Base-by-base conservation (phyloP, 2,888 invertebrate species). In the Phymatocera aterrima region DNA sequence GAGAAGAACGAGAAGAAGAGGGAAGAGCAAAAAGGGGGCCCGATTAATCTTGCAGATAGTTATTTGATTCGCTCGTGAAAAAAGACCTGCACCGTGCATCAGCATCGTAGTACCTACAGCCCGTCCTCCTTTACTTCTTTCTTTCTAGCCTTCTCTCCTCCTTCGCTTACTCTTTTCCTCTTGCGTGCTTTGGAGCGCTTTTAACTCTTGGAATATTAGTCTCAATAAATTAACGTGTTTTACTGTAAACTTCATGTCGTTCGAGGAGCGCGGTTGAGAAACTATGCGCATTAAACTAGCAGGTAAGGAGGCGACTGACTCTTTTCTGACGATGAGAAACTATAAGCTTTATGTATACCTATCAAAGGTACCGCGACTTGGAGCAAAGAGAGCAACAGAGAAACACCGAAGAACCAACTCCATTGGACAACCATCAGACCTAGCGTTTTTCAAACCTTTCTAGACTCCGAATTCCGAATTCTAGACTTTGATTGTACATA, bases 181-280 rank as follows among this genome's bases (percentile, higher is more conserved):
- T 15, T 34, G 31, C 43, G 12, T 40, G 5, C 43, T n/a, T n/a
- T n/a, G n/a, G 24, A 8, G 4, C 0, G 0, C n/a, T 43, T 46
- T 12, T 21, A n/a, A 43, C 48, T 48, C 31, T 2, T 43, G 31
- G 31, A 51, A 72, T 77, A 61, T 77, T 77, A 43, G 70, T 78
- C 81, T 81, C 86, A 84, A 86, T 87, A 86, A 86, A 86, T 87
- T 86, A 88, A 86, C 86, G 86, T 85, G 84, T 85, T 87, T 88
- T 88, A 88, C 72, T 51, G 72, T 72, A 72, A 72, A 72, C 12
- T n/a, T 31, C 8, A 51, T 4, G 37, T 64, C 72, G 31, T 10
- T 31, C 34, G 15, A 12, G 15, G 3, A 12, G 15, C 34, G 6
- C 37, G 21, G 34, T 43, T 10, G 43, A 43, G 18, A n/a, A 15